Conservation (phyloP, 2,888 invertebrate genomes). For the Hemithea aestivaria region DNA sequence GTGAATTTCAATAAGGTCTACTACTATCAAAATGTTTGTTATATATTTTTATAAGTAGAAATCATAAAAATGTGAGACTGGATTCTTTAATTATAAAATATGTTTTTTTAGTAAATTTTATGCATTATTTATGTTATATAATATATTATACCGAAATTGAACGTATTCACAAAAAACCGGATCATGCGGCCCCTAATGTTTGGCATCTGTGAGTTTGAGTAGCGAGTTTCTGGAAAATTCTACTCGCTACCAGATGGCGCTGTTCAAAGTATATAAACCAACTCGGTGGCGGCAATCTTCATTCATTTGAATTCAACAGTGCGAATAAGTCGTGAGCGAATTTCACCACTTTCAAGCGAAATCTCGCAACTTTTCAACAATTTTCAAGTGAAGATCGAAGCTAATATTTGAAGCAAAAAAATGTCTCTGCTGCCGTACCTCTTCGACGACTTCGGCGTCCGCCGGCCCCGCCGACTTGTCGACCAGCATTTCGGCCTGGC, state of each 20-base stretch:
- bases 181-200: conserved; percentile 2
- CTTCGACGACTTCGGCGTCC: conserved; percentile 49
- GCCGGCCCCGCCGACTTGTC: conserved; percentile 63
- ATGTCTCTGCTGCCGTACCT: conserved; percentile 76
- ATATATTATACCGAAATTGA: too few species aligned
- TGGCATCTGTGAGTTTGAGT: conserved; percentile 2
- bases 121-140: too few species aligned
- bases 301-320: conserved; percentile 43
- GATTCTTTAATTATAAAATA: too few species aligned
- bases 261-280: conserved; percentile 35
- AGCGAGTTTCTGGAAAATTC: conserved; percentile 9
- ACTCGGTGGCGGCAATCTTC: conserved; percentile 28
- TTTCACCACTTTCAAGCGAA: not conserved
- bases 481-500: conserved; percentile 78
- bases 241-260: conserved; percentile 18
- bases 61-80: too few species aligned
- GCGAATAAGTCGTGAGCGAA: conserved; percentile 8
- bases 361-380: too few species aligned
- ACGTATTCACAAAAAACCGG: too few species aligned
- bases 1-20: too few species aligned
- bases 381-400: too few species aligned
- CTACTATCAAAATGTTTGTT: too few species aligned
- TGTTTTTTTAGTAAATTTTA: too few species aligned
- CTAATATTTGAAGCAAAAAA: conserved; percentile 22
- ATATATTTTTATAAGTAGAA: too few species aligned